Base-by-base conservation (phyloP, 2,113 vertebrate genomes). In the Ia io region DNA sequence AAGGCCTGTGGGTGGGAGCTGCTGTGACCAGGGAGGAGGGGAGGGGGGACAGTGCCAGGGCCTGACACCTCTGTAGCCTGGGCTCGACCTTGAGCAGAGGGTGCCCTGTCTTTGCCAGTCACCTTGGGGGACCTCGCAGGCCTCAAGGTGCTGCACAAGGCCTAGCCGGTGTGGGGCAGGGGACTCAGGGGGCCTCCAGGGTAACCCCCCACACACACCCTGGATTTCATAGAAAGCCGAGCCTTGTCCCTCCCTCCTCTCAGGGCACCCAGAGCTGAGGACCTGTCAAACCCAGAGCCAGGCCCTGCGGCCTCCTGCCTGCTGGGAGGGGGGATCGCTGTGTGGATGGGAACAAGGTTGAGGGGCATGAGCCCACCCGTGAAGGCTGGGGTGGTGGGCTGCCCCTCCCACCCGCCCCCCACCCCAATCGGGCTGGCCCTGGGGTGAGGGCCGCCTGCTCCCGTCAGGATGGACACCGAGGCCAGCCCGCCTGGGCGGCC, bases 401-500 rank as follows among this genome's bases (percentile, higher is more conserved):
- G 53, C 16, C 4, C 17, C 8, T 56, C 42, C 12, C 23, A 10
- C 23, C 22, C 1, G 0, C 9, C 18, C 59, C 9, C 28, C 12
- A 28, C 61, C 28, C 25, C 11, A 6, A 49, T 7, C 47, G 56
- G 49, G 49, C 23, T 0, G 0, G 9, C 13, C 40, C 1, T 9
- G 73, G 0, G 10, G 0, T 25, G 30, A 10, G 56, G 56, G 56
- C 56, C 16, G 32, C 90, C 44, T 83, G 59, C n/a, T 40, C 7
- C 3, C 0, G 70, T 17, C 17, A 32, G 28, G 95, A 63, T 9
- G n/a, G 88, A 82, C 23, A 71, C 32, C 40, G 2, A 18, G 20
- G 14, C 1, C 0, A 7, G 17, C 1, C 0, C 1, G 20, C 25
- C 71, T 78, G 28, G 42, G 65, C 12, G 30, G 90, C 35, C 1